Evolutionary conservation across 2,888 invertebrate species (phyloP), one percentile per base, ranked within the genome.

Genomic region (Lamellibrachia columna): DNA sequence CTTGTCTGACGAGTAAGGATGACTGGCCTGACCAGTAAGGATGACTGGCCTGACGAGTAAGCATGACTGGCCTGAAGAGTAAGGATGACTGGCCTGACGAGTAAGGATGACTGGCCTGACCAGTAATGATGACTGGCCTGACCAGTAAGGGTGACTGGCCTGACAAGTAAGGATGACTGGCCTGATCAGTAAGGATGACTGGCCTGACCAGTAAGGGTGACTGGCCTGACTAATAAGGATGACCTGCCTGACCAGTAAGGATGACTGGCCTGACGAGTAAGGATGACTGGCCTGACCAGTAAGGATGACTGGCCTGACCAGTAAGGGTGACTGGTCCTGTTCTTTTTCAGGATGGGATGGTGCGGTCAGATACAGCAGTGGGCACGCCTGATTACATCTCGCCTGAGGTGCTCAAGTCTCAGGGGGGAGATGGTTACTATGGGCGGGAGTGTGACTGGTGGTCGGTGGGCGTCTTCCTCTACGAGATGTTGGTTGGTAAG

Each of bases 351-450:
- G 99, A 99, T 97, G 99, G 99, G 4, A 97, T 99, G 95, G 99
- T 99, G 90, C 97, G 98, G 94, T 99, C 99, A 90, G 99, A 99
- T 96, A 99, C 99, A 95, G 99, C 99, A 8, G 99, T 99, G 11
- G 99, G 99, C 75, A 99, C 99, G 7, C 99, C 99, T 9, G 99
- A 99, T 97, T 99, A 99, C 96, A 99, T 99, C 95, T 99, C 99
- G 92, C 99, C 99, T 0, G 99, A 99, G 97, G 99, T 99, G 92
- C 97, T 99, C 94, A 98, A 99, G 96, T 99, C 99, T 90, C 99
- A 99, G 94, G 99, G 98, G 90, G 98, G 98, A 90, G 98, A 98
- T 96, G 99, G 99, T 93, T 98, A 98, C 93, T 99, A 99, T 96
- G 99, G 99, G 0, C 97, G 99, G 91, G 99, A 99, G 97, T 99